Evolutionary conservation across 2,797 vertebrate species (phyloP), one percentile per base, ranked within the genome.

Genomic region (Sciaenops ocellatus): DNA sequence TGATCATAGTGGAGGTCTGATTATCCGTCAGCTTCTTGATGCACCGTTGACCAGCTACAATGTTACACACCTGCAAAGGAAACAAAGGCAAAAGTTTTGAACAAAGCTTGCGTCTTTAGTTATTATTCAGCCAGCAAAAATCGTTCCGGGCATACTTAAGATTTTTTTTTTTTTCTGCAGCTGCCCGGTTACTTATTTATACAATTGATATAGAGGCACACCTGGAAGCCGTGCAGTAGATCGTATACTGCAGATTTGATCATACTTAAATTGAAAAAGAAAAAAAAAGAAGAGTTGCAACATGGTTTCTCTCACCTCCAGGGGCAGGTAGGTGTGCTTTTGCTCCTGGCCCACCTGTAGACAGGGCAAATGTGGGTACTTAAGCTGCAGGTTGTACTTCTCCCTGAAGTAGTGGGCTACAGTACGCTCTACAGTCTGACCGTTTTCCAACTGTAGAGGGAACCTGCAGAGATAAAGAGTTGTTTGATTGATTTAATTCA

Each of bases 1-100:
- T 99, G 92, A 99, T 99, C 98, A 99, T 99, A 18, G 98, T 99
- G 3, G 98, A 99, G 12, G 98, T 99, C 84, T 99, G 98, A 96
- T 99, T 99, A 97, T 99, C 98, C 0, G 98, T 99, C 41, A 99
- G 96, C 90, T 99, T 99, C 96, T 99, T 99, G 92, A 99, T 99
- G 91, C 98, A 99, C 56, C 98, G 93, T 83, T 99, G 98, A 82
- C 98, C 98, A 60, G 98, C 98, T 87, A 99, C 98, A 48, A 99
- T 99, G 90, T 99, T 99, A 94, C 98, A 99, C 67, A 99, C 98
- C 98, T 99, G 87, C 20, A 72, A 38, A 76, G 51, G 41, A 79
- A 42, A 73, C 17, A 71, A 57, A 82, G 50, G 57, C 13, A 52
- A 55, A 65, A 3, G 3, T 26, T 51, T 34, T 38, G 30, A 62